Conservation (phyloP, 1,140 invertebrate species). For the Heliothis virescens region DNA sequence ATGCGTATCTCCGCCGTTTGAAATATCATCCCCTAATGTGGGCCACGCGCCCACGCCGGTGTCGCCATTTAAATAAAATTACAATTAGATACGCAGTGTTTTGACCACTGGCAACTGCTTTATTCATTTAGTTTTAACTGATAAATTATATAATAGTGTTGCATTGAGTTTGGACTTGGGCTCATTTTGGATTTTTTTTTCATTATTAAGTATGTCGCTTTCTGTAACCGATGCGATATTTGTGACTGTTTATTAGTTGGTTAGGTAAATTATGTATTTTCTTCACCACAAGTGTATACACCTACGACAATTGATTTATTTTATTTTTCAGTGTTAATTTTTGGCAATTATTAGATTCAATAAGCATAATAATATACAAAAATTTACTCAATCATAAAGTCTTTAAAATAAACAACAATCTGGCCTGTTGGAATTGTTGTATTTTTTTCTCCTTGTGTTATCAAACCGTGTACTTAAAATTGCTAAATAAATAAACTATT, state of each 20-base stretch:
- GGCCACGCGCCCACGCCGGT: constrained; percentile 32
- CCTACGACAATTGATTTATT: no score
- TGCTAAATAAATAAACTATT: no score
- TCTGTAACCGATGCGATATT: neutral
- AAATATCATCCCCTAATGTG: constrained; percentile 47
- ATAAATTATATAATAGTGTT: constrained; percentile 25
- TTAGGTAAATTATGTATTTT: no score
- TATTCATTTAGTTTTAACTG: constrained; percentile 50
- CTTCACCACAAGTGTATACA: no score
- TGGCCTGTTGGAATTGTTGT: no score
- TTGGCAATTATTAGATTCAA: no score
- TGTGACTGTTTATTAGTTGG: neutral
- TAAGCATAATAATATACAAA: no score
- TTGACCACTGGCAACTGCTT: constrained; percentile 47
- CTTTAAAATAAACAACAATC: no score
- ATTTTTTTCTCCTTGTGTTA: no score
- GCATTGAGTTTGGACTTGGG: constrained; percentile 20
- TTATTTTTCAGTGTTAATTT: no score
- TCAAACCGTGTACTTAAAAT: no score
- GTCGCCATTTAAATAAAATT: constrained; percentile 51
- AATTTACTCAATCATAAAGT: no score
- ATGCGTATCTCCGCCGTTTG: constrained; percentile 43
- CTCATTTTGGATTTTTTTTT: neutral
- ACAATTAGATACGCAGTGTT: constrained; percentile 50
- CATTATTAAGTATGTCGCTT: neutral